Conservation (phyloP, 2,888 invertebrate genomes). For the Tribolium freemani region DNA sequence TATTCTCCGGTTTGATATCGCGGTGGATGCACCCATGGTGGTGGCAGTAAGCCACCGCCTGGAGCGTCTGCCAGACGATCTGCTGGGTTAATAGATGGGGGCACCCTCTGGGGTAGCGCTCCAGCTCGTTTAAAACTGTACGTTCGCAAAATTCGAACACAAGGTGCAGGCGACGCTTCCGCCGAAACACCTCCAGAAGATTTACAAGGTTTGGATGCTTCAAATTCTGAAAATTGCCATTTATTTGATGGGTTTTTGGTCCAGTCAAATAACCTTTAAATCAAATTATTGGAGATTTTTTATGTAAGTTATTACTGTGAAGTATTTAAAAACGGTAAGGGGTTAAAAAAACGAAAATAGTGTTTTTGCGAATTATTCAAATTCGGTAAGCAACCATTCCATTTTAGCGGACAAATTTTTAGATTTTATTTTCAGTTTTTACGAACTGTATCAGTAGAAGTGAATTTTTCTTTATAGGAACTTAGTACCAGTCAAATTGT, state of each 20-base stretch:
- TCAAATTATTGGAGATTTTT: not conserved
- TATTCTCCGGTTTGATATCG: conserved; percentile 99
- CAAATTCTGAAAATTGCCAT: conserved; percentile 80
- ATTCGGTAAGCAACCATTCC: no score
- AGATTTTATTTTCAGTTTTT: no score
- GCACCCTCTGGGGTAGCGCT: conserved; percentile 90
- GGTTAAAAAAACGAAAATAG: no score
- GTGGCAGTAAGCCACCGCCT: conserved; percentile 97
- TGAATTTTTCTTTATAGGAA: no score
- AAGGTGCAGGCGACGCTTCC: conserved; percentile 94
- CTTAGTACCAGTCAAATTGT: no score
- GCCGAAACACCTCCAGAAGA: conserved; percentile 95
- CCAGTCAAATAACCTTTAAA: not conserved
- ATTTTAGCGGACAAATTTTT: no score
- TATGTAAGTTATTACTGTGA: no score
- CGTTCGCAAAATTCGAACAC: conserved; percentile 99
- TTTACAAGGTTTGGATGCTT: conserved; percentile 99
- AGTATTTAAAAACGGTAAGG: no score
- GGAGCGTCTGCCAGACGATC: conserved; percentile 95
- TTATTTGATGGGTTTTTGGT: no score
- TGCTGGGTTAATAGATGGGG: conserved; percentile 92
- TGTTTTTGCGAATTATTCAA: no score
- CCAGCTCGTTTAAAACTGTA: conserved; percentile 96
- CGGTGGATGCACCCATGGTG: conserved; percentile 96
- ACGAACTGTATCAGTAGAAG: no score